phyloP scores from a whole-genome alignment of 23 tunicate genomes.

The Styela plicata region DNA sequence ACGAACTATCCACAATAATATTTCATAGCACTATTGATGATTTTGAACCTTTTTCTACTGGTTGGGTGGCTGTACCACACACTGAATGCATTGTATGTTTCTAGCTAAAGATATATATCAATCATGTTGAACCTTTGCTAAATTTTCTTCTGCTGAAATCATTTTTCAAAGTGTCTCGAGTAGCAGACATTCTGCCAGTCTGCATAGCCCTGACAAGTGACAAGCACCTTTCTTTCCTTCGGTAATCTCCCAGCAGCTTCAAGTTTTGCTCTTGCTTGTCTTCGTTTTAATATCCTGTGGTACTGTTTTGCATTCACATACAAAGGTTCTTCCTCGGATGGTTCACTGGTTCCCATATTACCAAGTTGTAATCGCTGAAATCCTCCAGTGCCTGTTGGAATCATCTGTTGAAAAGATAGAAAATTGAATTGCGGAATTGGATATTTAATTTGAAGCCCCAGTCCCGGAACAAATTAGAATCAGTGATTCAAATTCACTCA shows the following conservation, averaged over 20 bases:
- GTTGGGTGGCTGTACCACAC: too few relatives aligned
- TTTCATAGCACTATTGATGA: too few relatives aligned
- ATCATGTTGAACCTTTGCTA: too few relatives aligned
- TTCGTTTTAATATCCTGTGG: conserved; percentile 85
- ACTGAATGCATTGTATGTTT: too few relatives aligned
- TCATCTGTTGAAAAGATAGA: conserved; percentile 72
- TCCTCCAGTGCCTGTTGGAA: conserved; percentile 58
- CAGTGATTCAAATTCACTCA: not conserved
- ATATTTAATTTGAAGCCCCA: not conserved
- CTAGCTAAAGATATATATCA: too few relatives aligned
- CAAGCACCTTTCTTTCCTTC: conserved; percentile 98
- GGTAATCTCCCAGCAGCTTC: conserved; percentile 98
- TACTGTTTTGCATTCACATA: conserved; percentile 99
- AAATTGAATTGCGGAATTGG: too few relatives aligned
- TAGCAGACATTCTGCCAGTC: too few relatives aligned
- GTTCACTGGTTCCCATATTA: conserved; percentile 48
- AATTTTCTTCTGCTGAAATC: too few relatives aligned
- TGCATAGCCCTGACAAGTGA: too few relatives aligned
- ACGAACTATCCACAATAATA: too few relatives aligned
- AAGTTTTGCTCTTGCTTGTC: conserved; percentile 93
- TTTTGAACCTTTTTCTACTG: too few relatives aligned
- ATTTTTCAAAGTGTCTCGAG: too few relatives aligned
- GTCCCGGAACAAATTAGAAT: not conserved
- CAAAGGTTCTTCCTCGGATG: conserved; percentile 89
- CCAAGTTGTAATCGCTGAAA: conserved; percentile 64